These are phyloP conservation scores for Sinopyrophorus schimmeli DNA, from an alignment of 2,888 invertebrate species.

Conservation along the genomic window DNA sequence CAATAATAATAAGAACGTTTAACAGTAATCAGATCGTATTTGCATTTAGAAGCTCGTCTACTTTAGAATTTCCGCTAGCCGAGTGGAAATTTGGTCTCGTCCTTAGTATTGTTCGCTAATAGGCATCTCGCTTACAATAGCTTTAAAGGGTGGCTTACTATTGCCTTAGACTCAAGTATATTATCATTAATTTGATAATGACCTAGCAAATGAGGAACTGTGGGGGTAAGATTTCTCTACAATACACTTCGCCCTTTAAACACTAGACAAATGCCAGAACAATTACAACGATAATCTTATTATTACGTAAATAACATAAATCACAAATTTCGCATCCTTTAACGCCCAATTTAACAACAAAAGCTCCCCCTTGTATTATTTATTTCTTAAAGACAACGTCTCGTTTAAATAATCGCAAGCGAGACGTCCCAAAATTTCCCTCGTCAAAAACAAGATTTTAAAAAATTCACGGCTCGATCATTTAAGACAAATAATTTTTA, in stretches of 20 bases:
- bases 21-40: conserved; percentile 22
- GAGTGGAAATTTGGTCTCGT: conserved; percentile 28
- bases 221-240: conserved; percentile 27
- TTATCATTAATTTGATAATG: conserved; percentile 36
- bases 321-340: too few relatives aligned
- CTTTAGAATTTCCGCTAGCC: conserved; percentile 26
- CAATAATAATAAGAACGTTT: conserved; percentile 25
- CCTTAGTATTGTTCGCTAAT: conserved; percentile 30
- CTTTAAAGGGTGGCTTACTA: conserved; percentile 27
- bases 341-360: too few relatives aligned
- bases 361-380: too few relatives aligned
- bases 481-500: too few relatives aligned
- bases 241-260: conserved; percentile 22
- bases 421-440: too few relatives aligned
- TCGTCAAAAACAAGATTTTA: too few relatives aligned
- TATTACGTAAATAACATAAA: too few relatives aligned
- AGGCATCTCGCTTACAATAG: conserved; percentile 28
- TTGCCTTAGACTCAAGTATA: conserved; percentile 30
- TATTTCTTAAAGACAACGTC: too few relatives aligned
- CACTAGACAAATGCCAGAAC: conserved; percentile 17
- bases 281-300: conserved; percentile 24
- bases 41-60: conserved; percentile 24
- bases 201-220: conserved; percentile 28
- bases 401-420: too few relatives aligned
- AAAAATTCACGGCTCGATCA: too few relatives aligned